Evolutionary conservation across 2,797 vertebrate species (phyloP), one percentile per base, ranked within the genome.

Genomic region (Leptodactylus fallax): DNA sequence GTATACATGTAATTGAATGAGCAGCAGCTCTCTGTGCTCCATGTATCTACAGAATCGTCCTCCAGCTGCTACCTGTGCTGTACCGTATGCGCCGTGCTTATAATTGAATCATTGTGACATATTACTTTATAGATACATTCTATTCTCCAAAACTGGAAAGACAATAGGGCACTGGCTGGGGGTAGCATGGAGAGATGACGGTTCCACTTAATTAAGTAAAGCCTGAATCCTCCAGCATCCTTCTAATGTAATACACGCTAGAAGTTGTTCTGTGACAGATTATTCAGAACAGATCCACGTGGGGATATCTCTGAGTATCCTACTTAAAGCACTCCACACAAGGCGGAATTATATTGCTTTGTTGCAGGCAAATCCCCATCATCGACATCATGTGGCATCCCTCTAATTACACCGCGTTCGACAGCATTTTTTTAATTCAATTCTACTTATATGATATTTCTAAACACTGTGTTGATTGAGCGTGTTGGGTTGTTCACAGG

Each of bases 401-500:
- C 49, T 63, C 77, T 86, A 89, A 89, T 89, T 89, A 85, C 60
- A 82, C 45, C 27, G 16, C 49, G 69, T 85, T 85, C 60, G 21
- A 55, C 77, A 23, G 7, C 63, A 25, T 78, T 67, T 79, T 49
- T 47, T 27, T 23, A 85, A 81, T 76, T 61, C 83, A 74, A 85
- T 74, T 45, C 47, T 25, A 61, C 83, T 82, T 63, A 60, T 78
- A 71, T 58, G 67, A 83, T 83, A 89, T 86, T 78, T 81, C 45
- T 65, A 81, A 82, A 78, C 87, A 27, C 58, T 77, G 65, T 53
- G 82, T 61, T 88, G n/a, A 90, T 90, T 86, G 90, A 90, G 63
- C 87, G 67, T 81, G 84, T 90, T 89, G 51, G 82, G 87, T 91
- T 3, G 45, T 84, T 93, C 83, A 87, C 80, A 86, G 12, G 11